Conservation (phyloP, 2,113 vertebrate genomes). For the Eulemur rufifrons region DNA sequence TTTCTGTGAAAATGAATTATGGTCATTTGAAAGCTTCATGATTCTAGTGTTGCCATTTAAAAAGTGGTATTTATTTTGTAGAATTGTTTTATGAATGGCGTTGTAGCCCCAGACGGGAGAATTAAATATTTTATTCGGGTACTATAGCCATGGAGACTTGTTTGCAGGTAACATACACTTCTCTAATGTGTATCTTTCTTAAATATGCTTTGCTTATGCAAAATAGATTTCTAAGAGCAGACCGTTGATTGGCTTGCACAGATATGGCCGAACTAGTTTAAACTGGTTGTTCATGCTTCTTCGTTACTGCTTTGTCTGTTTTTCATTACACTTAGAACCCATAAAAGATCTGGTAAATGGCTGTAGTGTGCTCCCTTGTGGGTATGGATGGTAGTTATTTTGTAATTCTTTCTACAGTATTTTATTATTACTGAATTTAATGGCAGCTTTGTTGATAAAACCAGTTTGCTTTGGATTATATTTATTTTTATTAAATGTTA, state of each 20-base stretch:
- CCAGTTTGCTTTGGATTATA: neutral
- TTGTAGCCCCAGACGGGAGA: conserved; percentile 1
- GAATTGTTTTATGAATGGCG: conserved; percentile 34
- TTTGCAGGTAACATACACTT: neutral
- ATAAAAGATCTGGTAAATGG: conserved; percentile 70
- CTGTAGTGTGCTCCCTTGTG: conserved; percentile 84
- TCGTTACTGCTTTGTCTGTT: conserved; percentile 69
- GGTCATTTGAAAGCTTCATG: neutral
- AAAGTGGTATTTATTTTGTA: conserved; percentile 49
- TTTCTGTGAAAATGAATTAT: conserved; percentile 49
- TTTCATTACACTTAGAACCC: conserved; percentile 51
- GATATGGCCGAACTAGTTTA: conserved; percentile 67
- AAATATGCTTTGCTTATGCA: conserved; percentile 60
- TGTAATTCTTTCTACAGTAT: conserved; percentile 46
- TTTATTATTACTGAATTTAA: conserved; percentile 45
- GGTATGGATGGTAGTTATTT: conserved; percentile 77
- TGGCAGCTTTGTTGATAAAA: conserved; percentile 53
- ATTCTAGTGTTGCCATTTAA: conserved; percentile 1
- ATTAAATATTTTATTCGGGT: conserved; percentile 33
- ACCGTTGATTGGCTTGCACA: conserved; percentile 75
- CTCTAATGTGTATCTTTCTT: conserved; percentile 25
- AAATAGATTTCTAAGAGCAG: conserved; percentile 65
- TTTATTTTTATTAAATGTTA: conserved; percentile 49
- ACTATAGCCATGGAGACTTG: conserved; percentile 21
- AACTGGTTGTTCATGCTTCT: conserved; percentile 69